Conservation (phyloP, 2,113 vertebrate species). For the Camelus bactrianus region DNA sequence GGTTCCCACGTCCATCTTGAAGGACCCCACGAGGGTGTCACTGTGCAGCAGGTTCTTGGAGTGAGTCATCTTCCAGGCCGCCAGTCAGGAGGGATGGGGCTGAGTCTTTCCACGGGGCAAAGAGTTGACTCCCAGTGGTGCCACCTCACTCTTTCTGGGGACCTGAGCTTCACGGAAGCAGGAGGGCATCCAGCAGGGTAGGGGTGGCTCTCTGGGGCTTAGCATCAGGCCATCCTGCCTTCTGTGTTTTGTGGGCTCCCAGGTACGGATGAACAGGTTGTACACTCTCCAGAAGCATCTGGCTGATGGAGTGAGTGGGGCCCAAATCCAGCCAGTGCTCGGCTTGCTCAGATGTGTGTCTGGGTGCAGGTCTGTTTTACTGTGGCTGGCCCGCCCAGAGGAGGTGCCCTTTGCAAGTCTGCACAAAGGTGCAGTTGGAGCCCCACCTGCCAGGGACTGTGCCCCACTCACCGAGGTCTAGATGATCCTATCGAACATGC, state of each 20-base stretch:
- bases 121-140: neutral
- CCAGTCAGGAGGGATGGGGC: neutral
- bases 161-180: neutral
- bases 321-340: neutral
- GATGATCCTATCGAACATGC: slow-evolving; percentile 99
- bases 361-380: neutral
- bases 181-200: neutral
- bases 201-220: rapidly evolving
- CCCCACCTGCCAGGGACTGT: neutral
- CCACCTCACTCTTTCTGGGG: neutral
- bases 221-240: neutral
- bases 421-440: neutral
- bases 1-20: slow-evolving; percentile 97
- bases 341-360: neutral
- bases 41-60: slow-evolving; percentile 98
- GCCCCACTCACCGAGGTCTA: slow-evolving; percentile 95
- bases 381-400: rapidly evolving
- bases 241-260: neutral
- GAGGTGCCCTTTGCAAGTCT: neutral
- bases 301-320: neutral
- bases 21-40: slow-evolving; percentile 95
- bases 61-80: slow-evolving; percentile 93
- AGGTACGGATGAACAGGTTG: neutral
- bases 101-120: neutral
- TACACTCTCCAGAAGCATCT: neutral